Evolutionary conservation across 2,113 vertebrate species (phyloP).

Genomic region (Rhea americana): DNA sequence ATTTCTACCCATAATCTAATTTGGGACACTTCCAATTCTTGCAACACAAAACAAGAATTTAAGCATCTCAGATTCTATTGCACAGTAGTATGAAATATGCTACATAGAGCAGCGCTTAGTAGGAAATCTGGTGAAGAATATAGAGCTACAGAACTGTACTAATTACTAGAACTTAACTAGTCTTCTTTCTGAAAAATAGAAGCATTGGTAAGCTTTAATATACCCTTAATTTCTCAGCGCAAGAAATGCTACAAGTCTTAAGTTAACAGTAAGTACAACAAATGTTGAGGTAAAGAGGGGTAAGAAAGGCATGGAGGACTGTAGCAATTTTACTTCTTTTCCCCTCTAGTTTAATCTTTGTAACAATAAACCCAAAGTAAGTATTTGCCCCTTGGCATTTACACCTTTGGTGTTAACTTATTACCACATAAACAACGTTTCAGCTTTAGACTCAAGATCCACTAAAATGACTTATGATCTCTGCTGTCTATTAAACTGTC

Average conservation of each 20-base stretch:
- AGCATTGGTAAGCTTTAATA: background rate
- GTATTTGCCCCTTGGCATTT: background rate
- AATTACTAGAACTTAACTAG: background rate
- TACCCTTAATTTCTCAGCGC: background rate
- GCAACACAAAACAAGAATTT: background rate
- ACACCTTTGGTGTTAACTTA: background rate
- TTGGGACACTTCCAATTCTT: background rate
- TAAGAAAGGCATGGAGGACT: background rate
- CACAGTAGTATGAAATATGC: background rate
- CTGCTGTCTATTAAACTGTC: background rate
- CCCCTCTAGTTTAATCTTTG: background rate
- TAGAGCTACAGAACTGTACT: background rate
- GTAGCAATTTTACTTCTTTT: background rate
- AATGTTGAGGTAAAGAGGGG: background rate
- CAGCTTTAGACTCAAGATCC: background rate
- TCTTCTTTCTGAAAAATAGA: background rate
- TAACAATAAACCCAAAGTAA: background rate
- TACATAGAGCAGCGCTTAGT: background rate
- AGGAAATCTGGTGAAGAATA: background rate
- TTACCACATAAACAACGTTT: background rate
- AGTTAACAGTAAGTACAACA: background rate
- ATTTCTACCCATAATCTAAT: background rate
- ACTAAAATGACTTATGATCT: background rate
- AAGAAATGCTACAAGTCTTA: background rate
- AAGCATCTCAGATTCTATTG: background rate